Base-by-base conservation (phyloP, 2,888 invertebrate genomes). In the Oscheius sp. region DNA sequence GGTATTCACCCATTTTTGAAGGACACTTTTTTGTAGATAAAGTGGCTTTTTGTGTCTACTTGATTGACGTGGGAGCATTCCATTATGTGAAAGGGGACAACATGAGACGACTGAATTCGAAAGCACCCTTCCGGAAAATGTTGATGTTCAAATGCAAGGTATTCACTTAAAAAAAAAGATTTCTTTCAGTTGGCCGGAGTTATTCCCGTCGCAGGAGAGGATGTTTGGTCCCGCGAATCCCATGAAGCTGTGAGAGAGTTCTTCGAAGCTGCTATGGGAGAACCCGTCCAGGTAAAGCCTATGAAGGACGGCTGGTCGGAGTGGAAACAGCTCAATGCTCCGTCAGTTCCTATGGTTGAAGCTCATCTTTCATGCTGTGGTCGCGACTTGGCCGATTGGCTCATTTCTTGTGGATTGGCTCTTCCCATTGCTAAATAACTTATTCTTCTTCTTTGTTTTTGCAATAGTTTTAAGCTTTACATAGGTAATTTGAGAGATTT, bases 101-200 rank as follows among this genome's bases (percentile, higher is more conserved):
- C 20, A 72, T 80, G 69, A 62, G 78, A 24, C 65, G 71, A 26
- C 67, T 81, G 50, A 79, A 80, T 41, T 69, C 76, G 17, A 72
- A 74, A n/a, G 75, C 81, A 9, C 78, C 80, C 0, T 77, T 79
- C 70, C 77, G 72, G 36, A 78, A 80, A 36, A 80, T 81, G 77
- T 71, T 81, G 20, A 74, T 76, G 74, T 78, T 81, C 71, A 80
- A 80, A 41, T 77, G 79, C 70, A 78, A 78, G 57, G 75, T 77
- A n/a, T n/a, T n/a, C n/a, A n/a, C n/a, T n/a, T n/a, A n/a, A 20
- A 64, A 68, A 36, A 6, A 32, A 2, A 32, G 12, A 28, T 14
- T 6, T 22, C 9, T 26, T 70, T 22, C 45, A 74, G 74, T 45
- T 80, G n/a, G 64, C 72, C n/a, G 80, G 78, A 5, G 71, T 80